phyloP scores from a whole-genome alignment of 2,888 invertebrate species.

The Drosophila ochracea region DNA sequence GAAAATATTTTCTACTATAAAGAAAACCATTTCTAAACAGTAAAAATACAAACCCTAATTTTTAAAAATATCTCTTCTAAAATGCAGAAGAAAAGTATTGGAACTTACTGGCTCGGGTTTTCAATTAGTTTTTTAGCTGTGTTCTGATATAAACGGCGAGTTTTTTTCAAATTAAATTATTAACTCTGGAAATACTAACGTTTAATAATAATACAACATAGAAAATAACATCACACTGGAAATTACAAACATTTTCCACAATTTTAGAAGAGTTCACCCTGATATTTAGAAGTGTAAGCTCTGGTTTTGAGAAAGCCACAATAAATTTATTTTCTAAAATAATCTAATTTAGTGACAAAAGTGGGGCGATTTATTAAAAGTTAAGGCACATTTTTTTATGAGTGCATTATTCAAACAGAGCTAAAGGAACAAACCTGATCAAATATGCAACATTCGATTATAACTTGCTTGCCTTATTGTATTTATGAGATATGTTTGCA shows the following conservation, averaged over 20 bases:
- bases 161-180: not conserved
- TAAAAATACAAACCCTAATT: not conserved
- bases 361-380: not conserved
- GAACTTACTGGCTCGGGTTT: no score
- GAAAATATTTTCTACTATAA: not conserved
- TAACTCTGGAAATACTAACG: not conserved
- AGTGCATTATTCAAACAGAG: not conserved
- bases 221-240: not conserved
- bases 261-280: no score
- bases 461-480: not conserved
- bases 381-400: not conserved
- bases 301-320: not conserved
- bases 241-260: not conserved
- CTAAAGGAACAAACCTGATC: not conserved
- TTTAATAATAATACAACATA: not conserved
- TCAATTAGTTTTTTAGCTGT: not conserved
- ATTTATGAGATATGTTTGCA: constrained; percentile 3
- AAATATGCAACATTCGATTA: constrained; percentile 16
- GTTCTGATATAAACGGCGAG: not conserved
- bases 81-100: not conserved
- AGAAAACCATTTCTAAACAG: not conserved
- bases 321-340: not conserved
- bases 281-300: not conserved
- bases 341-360: not conserved
- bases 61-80: not conserved